phyloP scores from a whole-genome alignment of 92 coral and sea anemone genomes.

The Palythoa grandiflora region DNA sequence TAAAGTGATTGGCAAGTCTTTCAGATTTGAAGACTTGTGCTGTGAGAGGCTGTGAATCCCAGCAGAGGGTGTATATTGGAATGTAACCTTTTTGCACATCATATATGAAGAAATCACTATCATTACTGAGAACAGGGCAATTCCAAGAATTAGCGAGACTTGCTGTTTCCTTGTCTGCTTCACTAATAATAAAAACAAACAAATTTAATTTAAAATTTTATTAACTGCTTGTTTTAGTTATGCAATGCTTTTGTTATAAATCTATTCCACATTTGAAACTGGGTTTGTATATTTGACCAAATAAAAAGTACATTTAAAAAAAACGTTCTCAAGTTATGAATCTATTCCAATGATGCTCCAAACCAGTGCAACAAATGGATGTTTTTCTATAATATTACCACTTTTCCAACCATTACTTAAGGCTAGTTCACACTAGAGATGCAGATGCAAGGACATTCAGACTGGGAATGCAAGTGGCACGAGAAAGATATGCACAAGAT shows the following conservation, averaged over 20 bases:
- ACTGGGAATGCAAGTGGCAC: no score
- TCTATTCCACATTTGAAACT: no score
- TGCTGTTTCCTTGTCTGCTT: constrained; percentile 91
- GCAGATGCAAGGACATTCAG: no score
- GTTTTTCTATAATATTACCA: no score
- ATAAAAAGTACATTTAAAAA: no score
- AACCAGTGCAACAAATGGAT: no score
- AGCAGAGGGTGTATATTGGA: constrained; percentile 70
- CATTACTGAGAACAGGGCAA: constrained; percentile 86
- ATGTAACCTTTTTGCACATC: constrained; percentile 81
- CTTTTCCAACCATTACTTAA: no score
- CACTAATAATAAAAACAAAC: constrained; percentile 51
- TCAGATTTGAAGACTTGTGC: constrained; percentile 65
- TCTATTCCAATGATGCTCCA: no score
- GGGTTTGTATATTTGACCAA: no score
- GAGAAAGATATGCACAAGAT: no score
- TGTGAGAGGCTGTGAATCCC: constrained; percentile 49
- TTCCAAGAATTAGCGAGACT: constrained; percentile 74
- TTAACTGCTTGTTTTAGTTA: not conserved
- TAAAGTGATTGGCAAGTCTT: constrained; percentile 69
- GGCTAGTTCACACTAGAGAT: no score
- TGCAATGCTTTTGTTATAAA: not conserved
- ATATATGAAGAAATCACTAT: constrained; percentile 95
- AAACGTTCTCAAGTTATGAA: no score
- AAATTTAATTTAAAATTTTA: not conserved